Evolutionary conservation across 1,140 invertebrate genomes (phyloP).

Genomic region (Platorchestia sp.): DNA sequence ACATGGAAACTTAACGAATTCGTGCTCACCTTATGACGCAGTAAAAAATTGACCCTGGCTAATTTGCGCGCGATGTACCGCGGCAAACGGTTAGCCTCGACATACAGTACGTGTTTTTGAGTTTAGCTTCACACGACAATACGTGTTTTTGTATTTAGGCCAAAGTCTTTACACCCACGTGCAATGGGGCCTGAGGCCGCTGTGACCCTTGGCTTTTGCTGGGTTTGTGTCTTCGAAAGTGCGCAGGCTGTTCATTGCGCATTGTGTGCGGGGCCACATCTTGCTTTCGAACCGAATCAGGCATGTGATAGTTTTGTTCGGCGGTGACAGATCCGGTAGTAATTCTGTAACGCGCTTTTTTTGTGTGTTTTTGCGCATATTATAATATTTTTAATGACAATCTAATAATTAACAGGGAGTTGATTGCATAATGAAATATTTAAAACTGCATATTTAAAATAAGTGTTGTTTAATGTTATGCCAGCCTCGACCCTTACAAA

Average conservation of each 20-base stretch:
- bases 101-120: too few species aligned
- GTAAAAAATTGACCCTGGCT: neutral
- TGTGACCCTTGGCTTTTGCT: neutral
- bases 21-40: neutral
- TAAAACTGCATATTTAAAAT: too few species aligned
- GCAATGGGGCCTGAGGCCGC: neutral
- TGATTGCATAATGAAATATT: too few species aligned
- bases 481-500: too few species aligned
- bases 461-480: too few species aligned
- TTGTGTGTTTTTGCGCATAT: too few species aligned
- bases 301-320: neutral
- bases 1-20: neutral
- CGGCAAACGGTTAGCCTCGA: neutral
- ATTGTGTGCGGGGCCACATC: neutral
- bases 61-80: neutral
- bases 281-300: neutral
- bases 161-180: too few species aligned
- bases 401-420: too few species aligned
- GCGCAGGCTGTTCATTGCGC: neutral
- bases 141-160: too few species aligned
- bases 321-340: neutral
- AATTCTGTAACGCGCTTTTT: neutral
- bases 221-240: neutral
- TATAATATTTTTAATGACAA: too few species aligned
- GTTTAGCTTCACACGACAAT: too few species aligned